Conservation (phyloP, 1,140 invertebrate genomes). For the Melipona quadrifasciata region DNA sequence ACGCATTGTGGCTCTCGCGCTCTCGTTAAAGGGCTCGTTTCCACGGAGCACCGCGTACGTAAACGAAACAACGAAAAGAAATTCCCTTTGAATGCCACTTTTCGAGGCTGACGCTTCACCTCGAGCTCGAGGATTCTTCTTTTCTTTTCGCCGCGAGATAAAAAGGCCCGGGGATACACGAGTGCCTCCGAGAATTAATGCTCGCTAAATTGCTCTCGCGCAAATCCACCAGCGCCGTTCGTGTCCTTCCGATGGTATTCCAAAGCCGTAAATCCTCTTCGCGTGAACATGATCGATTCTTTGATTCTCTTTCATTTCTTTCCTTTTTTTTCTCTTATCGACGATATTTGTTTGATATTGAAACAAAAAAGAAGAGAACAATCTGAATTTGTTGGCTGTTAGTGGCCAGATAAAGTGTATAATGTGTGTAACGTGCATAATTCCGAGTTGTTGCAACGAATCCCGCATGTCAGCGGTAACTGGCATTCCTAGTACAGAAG, state of each 20-base stretch:
- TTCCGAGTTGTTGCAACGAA: too few species aligned
- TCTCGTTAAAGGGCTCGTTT: conserved; percentile 42
- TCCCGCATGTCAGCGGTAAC: too few species aligned
- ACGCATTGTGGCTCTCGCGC: background rate
- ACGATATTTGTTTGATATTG: background rate
- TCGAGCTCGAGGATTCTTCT: conserved; percentile 49
- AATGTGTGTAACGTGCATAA: too few species aligned
- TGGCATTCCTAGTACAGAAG: too few species aligned
- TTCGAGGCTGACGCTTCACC: conserved; percentile 38
- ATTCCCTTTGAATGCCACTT: conserved; percentile 62
- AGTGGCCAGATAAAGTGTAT: background rate
- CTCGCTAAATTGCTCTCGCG: conserved; percentile 42
- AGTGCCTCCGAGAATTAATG: conserved; percentile 25
- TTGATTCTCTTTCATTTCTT: too few species aligned
- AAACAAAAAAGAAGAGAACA: background rate
- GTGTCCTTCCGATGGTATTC: background rate
- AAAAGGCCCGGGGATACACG: background rate
- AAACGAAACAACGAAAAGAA: conserved; percentile 33
- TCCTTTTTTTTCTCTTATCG: background rate
- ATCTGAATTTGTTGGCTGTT: background rate
- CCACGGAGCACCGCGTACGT: conserved; percentile 42
- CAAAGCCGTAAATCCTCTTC: background rate
- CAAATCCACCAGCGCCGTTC: background rate
- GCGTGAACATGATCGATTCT: background rate
- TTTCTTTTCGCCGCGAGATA: conserved; percentile 14